Evolutionary conservation across 2,113 vertebrate genomes (phyloP), one percentile per base, ranked within the genome.

Genomic region (Butorides virescens): DNA sequence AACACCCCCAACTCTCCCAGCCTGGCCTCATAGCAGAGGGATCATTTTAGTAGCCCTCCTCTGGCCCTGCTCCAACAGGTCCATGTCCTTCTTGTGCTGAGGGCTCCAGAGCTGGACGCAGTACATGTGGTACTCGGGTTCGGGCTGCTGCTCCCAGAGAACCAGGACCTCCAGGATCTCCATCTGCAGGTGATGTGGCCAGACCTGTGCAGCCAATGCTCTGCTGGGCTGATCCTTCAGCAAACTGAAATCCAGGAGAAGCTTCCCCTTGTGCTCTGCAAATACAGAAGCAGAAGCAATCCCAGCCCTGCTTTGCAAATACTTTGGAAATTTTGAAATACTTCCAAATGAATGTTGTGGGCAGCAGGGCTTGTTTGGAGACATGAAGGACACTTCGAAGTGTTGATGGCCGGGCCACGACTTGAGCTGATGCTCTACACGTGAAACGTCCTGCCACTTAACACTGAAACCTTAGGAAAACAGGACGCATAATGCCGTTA

Each of bases 381-480:
- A 32, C 19, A 25, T 0, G 5, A 30, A 80, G 30, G 53, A 42
- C 0, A 13, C 23, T 58, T 30, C 7, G 25, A 92, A 42, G 59
- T 1, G 16, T n/a, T 32, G 85, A 29, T 55, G 46, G 58, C 20
- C 6, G 2, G 46, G 50, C 44, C 8, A 7, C 0, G 3, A 23
- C 22, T 49, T 15, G 15, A 82, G 46, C 11, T 36, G 46, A 34
- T 34, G 63, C 13, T 81, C 4, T 5, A 5, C 2, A 5, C 1
- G 3, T 44, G 47, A 58, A 49, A 52, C 1, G 0, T 21, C 21
- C 22, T 1, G 2, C 6, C 30, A 10, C 6, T 49, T 16, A 47
- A 34, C 56, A 34, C 14, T 0, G 1, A 77, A 72, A 67, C 20
- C 47, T 30, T 14, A 7, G 37, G 11, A 23, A 55, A 76, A 22